phyloP scores from a whole-genome alignment of 2,888 invertebrate genomes.

The Achlya flavicornis region DNA sequence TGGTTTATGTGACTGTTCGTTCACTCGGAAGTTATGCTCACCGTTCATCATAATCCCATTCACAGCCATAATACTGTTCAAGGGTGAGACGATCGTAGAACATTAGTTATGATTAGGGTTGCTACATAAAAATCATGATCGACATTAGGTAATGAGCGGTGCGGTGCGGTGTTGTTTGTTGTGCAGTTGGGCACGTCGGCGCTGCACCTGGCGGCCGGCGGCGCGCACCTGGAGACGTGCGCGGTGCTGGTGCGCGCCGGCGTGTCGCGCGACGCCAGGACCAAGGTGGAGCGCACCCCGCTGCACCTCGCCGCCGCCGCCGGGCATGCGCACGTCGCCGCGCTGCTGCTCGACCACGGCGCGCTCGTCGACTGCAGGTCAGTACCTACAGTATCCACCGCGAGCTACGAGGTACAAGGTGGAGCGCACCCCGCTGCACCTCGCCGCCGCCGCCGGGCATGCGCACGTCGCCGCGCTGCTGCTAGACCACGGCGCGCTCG shows the following conservation, averaged over 20 bases:
- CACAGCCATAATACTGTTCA: too few relatives aligned
- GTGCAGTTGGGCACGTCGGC: conserved; percentile 93
- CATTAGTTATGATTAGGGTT: too few relatives aligned
- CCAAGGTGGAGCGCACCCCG: conserved; percentile 94
- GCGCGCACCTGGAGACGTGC: conserved; percentile 91
- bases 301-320: conserved; percentile 94
- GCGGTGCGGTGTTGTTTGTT: neutral
- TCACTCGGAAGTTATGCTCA: too few relatives aligned
- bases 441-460: conserved; percentile 94
- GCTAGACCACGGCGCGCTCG: conserved; percentile 60
- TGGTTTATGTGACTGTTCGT: too few relatives aligned
- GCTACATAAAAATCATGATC: too few relatives aligned
- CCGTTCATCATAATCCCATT: too few relatives aligned
- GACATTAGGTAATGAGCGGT: too few relatives aligned
- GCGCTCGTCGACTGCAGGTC: conserved; percentile 58
- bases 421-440: conserved; percentile 95
- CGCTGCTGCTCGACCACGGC: conserved; percentile 85
- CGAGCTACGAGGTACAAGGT: conserved; percentile 94
- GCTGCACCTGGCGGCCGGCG: conserved; percentile 91
- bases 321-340: conserved; percentile 90
- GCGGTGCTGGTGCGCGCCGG: conserved; percentile 93
- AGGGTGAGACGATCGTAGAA: too few relatives aligned
- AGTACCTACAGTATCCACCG: too few relatives aligned
- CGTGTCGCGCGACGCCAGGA: conserved; percentile 93
- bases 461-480: conserved; percentile 90